phyloP scores from a whole-genome alignment of 2,113 vertebrate species.

The Panthera uncia region DNA sequence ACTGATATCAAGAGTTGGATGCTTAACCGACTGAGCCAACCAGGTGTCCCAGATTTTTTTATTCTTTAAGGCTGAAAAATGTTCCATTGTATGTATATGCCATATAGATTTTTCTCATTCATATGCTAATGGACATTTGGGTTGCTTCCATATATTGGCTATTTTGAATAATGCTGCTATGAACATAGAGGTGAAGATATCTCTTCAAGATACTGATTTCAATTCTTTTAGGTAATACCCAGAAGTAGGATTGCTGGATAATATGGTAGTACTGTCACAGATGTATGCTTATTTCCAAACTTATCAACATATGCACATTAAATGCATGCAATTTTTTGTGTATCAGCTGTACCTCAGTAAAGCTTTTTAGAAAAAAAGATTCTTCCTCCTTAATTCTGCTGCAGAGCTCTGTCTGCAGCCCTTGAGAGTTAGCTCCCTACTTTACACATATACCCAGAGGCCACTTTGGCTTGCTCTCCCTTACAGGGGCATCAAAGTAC shows the following conservation, averaged over 20 bases:
- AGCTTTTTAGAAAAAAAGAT: not conserved
- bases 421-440: not conserved
- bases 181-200: not conserved
- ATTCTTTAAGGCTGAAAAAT: not conserved
- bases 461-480: not conserved
- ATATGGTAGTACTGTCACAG: not conserved
- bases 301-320: not conserved
- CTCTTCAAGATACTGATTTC: not conserved
- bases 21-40: too few relatives aligned
- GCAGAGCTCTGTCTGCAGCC: not conserved
- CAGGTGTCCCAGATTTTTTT: not conserved
- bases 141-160: not conserved
- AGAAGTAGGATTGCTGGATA: not conserved
- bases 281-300: not conserved
- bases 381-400: not conserved
- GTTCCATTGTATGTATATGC: not conserved
- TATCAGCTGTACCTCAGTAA: not conserved
- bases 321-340: not conserved
- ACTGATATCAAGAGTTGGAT: too few relatives aligned
- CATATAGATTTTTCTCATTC: not conserved
- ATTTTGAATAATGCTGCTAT: not conserved
- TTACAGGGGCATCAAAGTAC: not conserved
- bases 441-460: not conserved
- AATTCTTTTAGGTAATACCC: not conserved
- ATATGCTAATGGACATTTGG: not conserved